Evolutionary conservation across 2,113 vertebrate genomes (phyloP), one percentile per base, ranked within the genome.

Genomic region (Macquaria australasica): DNA sequence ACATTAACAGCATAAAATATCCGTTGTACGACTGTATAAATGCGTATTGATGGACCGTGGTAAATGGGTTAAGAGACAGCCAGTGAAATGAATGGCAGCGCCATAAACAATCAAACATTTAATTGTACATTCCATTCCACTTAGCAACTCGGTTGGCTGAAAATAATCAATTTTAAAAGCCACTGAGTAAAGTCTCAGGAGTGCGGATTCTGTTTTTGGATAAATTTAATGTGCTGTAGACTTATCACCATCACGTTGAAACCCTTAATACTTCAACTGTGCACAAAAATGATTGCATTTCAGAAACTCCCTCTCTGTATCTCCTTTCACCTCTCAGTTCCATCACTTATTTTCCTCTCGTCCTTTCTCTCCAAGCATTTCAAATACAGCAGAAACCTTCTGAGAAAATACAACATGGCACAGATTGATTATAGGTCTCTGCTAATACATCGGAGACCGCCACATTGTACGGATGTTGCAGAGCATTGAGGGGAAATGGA

Each of bases 361-460:
- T 55, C 37, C 31, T 21, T 34, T 72, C 79, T 85, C 73, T 74
- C 71, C 72, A n/a, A 87, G 79, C 90, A 79, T 84, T 79, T 83
- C 77, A 88, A 89, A 88, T 79, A 75, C 84, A 83, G 68, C 85
- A 86, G 51, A 82, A 86, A 60, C 55, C 62, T 74, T 89, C 71
- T 37, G 84, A 82, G 82, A 77, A 77, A 89, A 88, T 79, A 73
- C 50, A 70, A 39, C 6, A 25, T 84, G 81, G 75, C 90, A 89
- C 86, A 89, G 92, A 94, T 92, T 90, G 90, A 94, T 93, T 87
- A 90, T 59, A 80, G 82, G 77, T 83, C 83, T 82, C 31, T 70
- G 62, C 50, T 83, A 77, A 87, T 92, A 81, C 91, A 90, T 85
- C 7, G 63, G 89, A 84, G 87, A 81, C 60, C 8, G 60, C 73